Evolutionary conservation across 2,888 invertebrate genomes (phyloP).

Genomic region (Cryptophagus acutangulus): DNA sequence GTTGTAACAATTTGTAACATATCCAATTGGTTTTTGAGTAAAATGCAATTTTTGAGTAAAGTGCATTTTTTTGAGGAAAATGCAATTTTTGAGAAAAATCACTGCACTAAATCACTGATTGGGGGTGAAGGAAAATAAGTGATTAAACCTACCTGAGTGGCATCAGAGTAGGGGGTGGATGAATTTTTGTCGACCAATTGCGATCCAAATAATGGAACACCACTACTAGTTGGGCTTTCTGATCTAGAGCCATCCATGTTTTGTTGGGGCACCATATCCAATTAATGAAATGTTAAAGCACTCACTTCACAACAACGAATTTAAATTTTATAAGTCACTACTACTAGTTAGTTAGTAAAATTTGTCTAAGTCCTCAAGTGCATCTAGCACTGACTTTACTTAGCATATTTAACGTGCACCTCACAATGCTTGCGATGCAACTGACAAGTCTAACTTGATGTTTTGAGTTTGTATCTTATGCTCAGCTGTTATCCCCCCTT

Average conservation of each 20-base stretch:
- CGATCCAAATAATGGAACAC: constrained; percentile 79
- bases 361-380: constrained; percentile 42
- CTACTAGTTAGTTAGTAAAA: constrained; percentile 21
- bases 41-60: too few species aligned
- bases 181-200: constrained; percentile 87
- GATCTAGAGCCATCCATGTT: constrained; percentile 47
- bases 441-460: constrained; percentile 55
- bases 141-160: constrained; percentile 78
- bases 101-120: too few species aligned
- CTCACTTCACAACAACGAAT: constrained; percentile 20
- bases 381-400: constrained; percentile 40
- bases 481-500: constrained; percentile 47
- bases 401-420: constrained; percentile 40
- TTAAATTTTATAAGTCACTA: neutral
- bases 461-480: constrained; percentile 47
- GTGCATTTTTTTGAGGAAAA: too few species aligned
- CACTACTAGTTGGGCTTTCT: constrained; percentile 53
- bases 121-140: too few species aligned
- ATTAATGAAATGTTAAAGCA: constrained; percentile 23
- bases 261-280: constrained; percentile 71
- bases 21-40: too few species aligned
- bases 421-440: constrained; percentile 48
- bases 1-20: too few species aligned
- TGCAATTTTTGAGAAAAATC: too few species aligned
- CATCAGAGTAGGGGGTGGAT: constrained; percentile 94